Conservation (phyloP, 2,797 vertebrate species). For the Gambusia yucatana region DNA sequence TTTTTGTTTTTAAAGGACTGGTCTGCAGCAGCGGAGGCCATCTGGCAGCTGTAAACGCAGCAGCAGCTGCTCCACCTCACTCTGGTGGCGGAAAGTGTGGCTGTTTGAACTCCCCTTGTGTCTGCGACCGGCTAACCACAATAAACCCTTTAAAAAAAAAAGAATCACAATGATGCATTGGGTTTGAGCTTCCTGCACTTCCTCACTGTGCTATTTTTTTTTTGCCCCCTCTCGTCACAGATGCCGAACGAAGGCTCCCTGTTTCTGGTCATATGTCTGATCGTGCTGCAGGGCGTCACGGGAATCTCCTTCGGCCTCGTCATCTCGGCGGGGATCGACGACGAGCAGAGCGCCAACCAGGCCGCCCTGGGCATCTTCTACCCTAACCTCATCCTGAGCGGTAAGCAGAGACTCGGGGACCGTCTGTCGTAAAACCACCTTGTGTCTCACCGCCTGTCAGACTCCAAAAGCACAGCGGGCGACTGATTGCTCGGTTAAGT, state of each 20-base stretch:
- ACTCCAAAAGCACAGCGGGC: conserved; percentile 5
- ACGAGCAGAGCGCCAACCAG: conserved; percentile 86
- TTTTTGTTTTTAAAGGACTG: conserved; percentile 3
- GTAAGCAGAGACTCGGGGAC: conserved; percentile 49
- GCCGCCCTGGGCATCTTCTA: conserved; percentile 84
- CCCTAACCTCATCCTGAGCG: conserved; percentile 85
- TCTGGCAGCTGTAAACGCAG: conserved; percentile 4
- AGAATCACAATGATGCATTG: background rate
- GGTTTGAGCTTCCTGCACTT: background rate
- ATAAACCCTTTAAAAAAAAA: background rate
- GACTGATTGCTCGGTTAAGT: background rate
- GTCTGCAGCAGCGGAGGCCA: background rate
- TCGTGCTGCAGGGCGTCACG: conserved; percentile 80
- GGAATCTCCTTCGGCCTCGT: conserved; percentile 85
- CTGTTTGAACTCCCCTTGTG: too few relatives aligned
- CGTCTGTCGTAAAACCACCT: background rate
- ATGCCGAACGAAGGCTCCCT: conserved; percentile 84
- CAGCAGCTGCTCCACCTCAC: background rate
- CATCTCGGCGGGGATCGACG: conserved; percentile 83
- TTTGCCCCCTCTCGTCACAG: conserved; percentile 43
- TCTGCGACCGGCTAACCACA: background rate
- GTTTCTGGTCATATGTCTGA: conserved; percentile 76
- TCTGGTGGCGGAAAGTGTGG: background rate
- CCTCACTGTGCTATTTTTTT: accelerated
- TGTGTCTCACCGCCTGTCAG: background rate